Percentiles rank a stretch among this genome's conserved stretches.
Evolutionary conservation across 1,140 invertebrate genomes (phyloP).

Genomic region (Procambarus clarkii): DNA sequence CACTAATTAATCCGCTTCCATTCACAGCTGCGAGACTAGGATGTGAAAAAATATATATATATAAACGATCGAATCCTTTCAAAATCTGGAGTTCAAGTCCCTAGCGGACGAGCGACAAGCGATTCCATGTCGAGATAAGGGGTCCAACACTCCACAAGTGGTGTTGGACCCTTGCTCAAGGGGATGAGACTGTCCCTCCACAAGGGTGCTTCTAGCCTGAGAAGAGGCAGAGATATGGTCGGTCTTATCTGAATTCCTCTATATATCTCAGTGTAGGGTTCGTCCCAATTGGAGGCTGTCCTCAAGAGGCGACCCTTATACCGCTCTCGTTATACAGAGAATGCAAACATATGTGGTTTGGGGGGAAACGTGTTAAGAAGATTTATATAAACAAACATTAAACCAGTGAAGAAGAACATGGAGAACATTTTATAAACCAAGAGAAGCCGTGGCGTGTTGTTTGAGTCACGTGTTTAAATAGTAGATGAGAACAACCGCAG

Average conservation of each 20-base stretch:
- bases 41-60: no score
- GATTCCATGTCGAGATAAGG: conserved; percentile 8
- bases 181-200: neutral
- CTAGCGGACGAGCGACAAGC: neutral
- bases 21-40: no score
- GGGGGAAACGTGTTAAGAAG: no score
- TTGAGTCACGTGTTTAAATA: no score
- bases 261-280: no score
- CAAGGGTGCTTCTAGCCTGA: neutral
- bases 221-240: neutral
- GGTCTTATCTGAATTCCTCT: neutral
- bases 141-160: conserved; percentile 18
- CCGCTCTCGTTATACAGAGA: no score
- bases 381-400: neutral
- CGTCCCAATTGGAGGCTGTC: neutral
- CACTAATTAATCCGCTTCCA: no score
- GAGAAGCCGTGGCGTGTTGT: no score
- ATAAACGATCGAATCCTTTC: no score
- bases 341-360: no score
- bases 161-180: neutral
- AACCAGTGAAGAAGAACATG: neutral
- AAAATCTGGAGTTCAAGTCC: neutral
- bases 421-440: no score
- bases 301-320: neutral
- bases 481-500: no score